Conservation (phyloP, 2,113 vertebrate species). For the Trinectes maculatus region DNA sequence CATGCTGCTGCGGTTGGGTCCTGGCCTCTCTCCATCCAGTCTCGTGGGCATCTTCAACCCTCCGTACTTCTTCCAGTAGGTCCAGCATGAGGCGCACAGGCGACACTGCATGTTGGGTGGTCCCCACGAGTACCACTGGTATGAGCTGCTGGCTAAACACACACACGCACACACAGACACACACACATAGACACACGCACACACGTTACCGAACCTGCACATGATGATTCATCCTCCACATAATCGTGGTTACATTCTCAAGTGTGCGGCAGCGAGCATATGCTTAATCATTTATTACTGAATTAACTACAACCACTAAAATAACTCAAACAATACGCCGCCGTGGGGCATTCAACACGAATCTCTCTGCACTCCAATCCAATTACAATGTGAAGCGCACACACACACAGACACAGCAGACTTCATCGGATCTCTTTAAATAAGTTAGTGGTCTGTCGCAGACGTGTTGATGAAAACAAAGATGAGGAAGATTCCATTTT, state of each 20-base stretch:
- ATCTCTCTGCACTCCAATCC: constrained; percentile 5
- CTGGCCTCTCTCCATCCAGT: constrained; percentile 94
- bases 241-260: neutral
- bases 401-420: neutral
- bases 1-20: constrained; percentile 94
- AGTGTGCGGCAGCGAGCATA: neutral
- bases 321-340: constrained; percentile 34
- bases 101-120: constrained; percentile 99
- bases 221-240: neutral
- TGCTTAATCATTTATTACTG: constrained; percentile 51
- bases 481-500: neutral
- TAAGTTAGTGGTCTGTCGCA: neutral
- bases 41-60: constrained; percentile 99
- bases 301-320: constrained; percentile 60
- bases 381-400: constrained; percentile 18
- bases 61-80: constrained; percentile 99
- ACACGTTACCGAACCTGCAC: no score
- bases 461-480: neutral
- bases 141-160: constrained; percentile 92
- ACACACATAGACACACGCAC: constrained; percentile 1
- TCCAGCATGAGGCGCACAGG: constrained; percentile 97
- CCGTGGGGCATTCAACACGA: constrained; percentile 19
- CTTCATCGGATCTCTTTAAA: neutral
- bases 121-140: constrained; percentile 99
- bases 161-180: constrained; percentile 30